phyloP scores from a whole-genome alignment of 2,797 vertebrate species.

The Parambassis ranga region DNA sequence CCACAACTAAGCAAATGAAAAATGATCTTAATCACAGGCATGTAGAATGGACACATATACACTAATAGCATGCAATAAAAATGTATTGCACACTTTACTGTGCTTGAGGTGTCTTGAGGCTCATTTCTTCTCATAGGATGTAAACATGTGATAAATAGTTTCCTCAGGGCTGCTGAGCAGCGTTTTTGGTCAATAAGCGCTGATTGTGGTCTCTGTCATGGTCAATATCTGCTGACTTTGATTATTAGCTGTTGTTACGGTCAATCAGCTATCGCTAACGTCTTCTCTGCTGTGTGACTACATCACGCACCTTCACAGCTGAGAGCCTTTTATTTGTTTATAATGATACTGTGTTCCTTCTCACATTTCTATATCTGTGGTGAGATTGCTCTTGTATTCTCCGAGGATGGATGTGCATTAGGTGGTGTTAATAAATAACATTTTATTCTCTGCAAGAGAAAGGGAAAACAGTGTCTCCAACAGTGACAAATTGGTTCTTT shows the following conservation, averaged over 20 bases:
- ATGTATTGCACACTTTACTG: slow-evolving; percentile 11
- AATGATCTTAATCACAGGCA: no score
- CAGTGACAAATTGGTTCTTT: slow-evolving; percentile 71
- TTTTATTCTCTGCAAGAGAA: slow-evolving; percentile 39
- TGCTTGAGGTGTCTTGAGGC: slow-evolving; percentile 16
- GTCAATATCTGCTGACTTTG: slow-evolving; percentile 76
- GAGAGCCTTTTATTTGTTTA: slow-evolving; percentile 70
- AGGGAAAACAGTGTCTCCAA: slow-evolving; percentile 61
- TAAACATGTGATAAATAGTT: slow-evolving; percentile 58
- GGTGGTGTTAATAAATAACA: slow-evolving; percentile 66
- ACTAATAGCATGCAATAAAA: slow-evolving; percentile 28
- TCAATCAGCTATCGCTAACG: slow-evolving; percentile 71
- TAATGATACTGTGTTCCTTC: slow-evolving; percentile 43
- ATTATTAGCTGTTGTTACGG: slow-evolving; percentile 73
- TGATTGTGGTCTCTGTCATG: slow-evolving; percentile 71
- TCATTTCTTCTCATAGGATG: slow-evolving; percentile 34
- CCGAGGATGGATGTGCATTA: slow-evolving; percentile 65
- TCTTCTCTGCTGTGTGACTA: slow-evolving; percentile 51
- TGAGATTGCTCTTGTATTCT: slow-evolving; percentile 58
- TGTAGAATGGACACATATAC: not conserved
- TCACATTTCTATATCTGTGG: slow-evolving; percentile 54
- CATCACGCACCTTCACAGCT: slow-evolving; percentile 49
- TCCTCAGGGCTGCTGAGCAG: slow-evolving; percentile 45
- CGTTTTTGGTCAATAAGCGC: slow-evolving; percentile 67
- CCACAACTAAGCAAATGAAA: not conserved